Percentiles rank a stretch among this genome's conserved stretches.
phyloP scores from a whole-genome alignment of 2,113 vertebrate species.

The Erythrocercus mccallii region DNA sequence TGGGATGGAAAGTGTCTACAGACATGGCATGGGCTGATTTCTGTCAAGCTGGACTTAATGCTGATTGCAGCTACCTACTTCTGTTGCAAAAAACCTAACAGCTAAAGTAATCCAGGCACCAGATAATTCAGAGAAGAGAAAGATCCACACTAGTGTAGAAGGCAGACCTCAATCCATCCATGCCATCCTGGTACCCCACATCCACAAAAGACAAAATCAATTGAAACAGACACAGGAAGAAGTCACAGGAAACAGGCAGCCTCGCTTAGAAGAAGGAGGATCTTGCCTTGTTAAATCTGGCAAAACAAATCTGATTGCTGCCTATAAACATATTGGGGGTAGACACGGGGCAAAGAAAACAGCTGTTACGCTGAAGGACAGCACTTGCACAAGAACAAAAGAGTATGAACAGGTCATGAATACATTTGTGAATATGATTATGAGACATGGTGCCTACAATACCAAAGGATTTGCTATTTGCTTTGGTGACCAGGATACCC shows the following conservation, averaged over 20 bases:
- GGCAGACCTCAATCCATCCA: background rate
- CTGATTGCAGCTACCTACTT: background rate
- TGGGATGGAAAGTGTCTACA: background rate
- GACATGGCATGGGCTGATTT: background rate
- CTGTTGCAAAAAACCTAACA: background rate
- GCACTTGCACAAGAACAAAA: constrained; percentile 41
- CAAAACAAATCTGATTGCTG: constrained; percentile 45
- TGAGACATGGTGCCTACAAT: background rate
- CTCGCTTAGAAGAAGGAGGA: background rate
- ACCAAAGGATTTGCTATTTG: background rate
- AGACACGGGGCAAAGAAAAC: constrained; percentile 36
- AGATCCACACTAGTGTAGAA: background rate
- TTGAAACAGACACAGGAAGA: background rate
- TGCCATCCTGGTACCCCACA: background rate
- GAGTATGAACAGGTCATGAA: constrained; percentile 3
- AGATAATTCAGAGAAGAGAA: background rate
- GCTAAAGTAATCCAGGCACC: background rate
- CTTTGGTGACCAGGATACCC: background rate
- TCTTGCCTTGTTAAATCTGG: background rate
- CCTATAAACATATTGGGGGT: background rate
- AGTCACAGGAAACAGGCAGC: background rate
- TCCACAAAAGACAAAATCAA: background rate
- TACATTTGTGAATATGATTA: constrained; percentile 33
- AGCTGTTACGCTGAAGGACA: constrained; percentile 44
- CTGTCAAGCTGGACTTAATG: background rate